Base-by-base conservation (phyloP, 2,888 invertebrate genomes). In the Idaea biselata region DNA sequence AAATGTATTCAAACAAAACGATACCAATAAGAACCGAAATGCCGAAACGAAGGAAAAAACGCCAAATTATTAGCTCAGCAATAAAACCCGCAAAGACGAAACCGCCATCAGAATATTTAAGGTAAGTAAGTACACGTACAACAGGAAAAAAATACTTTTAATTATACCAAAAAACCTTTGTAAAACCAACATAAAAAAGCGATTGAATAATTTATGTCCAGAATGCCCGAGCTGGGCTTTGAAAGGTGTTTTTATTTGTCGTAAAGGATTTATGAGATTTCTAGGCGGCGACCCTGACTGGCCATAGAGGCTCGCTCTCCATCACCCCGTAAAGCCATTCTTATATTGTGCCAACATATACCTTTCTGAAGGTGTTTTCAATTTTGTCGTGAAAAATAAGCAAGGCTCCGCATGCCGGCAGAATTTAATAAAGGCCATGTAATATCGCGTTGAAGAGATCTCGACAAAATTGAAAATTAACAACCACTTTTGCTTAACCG, bases 131-230 rank as follows among this genome's bases (percentile, higher is more conserved):
- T 44, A 7, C 14, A 44, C 44, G 8, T 44, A 7, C 14, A 44
- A 44, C 44, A 44, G 44, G 44, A 44, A 44, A 44, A 25, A 44
- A 14, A 44, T 44, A 44, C 44, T 44, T 44, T 44, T 44, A 44
- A 44, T 44, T 44, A 44, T 44, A 44, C 44, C 44, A 44, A 44
- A 44, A 44, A 44, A 44, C 14, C 44, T 44, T 44, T 14, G 44
- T 14, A 44, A 44, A 44, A 44, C 44, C 44, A 44, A 44, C 44
- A 44, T 44, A 44, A 79, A 75, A 78, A 75, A 72, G 75, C 80
- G 83, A 88, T 88, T 87, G 87, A 88, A 87, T 88, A 87, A 89
- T 89, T 87, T 88, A 88, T 87, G 79, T 73, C 63, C 72, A 69
- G 73, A 71, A 73, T 73, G 74, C 69, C 65, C 75, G 77, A 79